Percentiles rank a stretch among this genome's conserved stretches.
These are phyloP conservation scores for Gambusia affinis DNA, from an alignment of 2,113 vertebrate genomes.

Conservation along the genomic window DNA sequence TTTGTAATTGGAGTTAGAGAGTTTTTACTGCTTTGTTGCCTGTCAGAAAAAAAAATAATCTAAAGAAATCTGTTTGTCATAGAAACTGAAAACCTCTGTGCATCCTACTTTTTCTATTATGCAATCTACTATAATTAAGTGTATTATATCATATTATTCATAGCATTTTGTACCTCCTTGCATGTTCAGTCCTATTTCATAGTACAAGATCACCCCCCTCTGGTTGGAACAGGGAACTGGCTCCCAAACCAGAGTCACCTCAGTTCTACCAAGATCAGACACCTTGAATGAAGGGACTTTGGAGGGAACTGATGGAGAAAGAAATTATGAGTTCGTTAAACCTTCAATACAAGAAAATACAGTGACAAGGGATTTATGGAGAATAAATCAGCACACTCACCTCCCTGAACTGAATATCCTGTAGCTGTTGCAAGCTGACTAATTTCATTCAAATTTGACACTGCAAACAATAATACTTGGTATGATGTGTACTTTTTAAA, in stretches of 20 bases:
- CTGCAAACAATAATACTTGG: constrained; percentile 70
- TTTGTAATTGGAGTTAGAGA: too few species aligned
- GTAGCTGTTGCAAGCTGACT: constrained; percentile 45
- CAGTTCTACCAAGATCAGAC: constrained; percentile 13
- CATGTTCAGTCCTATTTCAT: constrained; percentile 57
- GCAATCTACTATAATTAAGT: not conserved
- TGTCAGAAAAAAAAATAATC: too few species aligned
- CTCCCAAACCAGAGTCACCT: constrained; percentile 68
- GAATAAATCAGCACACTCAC: constrained; percentile 53
- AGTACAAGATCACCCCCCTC: constrained; percentile 55
- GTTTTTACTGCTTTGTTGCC: too few species aligned
- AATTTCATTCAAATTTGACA: constrained; percentile 18
- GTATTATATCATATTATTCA: not conserved
- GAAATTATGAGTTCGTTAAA: not conserved
- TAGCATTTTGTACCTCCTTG: constrained; percentile 40
- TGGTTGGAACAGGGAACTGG: constrained; percentile 44
- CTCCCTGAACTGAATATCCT: constrained; percentile 61
- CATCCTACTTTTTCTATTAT: not conserved
- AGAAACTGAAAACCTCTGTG: not conserved
- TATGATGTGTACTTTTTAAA: constrained; percentile 70
- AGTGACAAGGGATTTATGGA: not conserved
- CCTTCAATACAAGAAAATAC: not conserved
- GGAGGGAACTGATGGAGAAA: constrained; percentile 61
- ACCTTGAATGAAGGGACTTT: constrained; percentile 52
- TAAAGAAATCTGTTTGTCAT: not conserved